A percentile compares a stretch with the other conserved stretches of the same genome.
These are phyloP conservation scores for Dicerorhinus sumatrensis DNA, from an alignment of 2,113 vertebrate genomes.

Conservation along the genomic window DNA sequence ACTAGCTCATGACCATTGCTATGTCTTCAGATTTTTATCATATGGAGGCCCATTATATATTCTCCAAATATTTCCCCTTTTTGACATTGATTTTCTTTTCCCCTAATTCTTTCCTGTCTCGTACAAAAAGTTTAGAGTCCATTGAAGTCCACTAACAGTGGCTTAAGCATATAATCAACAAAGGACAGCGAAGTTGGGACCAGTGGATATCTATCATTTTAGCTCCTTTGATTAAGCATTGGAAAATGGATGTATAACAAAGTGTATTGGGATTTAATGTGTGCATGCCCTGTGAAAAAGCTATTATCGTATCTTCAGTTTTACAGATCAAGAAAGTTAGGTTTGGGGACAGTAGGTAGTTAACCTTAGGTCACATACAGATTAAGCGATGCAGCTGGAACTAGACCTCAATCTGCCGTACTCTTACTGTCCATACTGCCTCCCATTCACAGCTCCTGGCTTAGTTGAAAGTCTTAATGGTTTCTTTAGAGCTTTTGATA, in stretches of 20 bases:
- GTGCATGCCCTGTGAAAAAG: neutral
- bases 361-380: neutral
- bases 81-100: neutral
- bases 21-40: neutral
- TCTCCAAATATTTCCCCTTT: neutral
- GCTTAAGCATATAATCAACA: neutral
- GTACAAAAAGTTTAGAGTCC: neutral
- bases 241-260: neutral
- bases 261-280: neutral
- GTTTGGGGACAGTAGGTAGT: neutral
- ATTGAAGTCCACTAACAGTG: neutral
- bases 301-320: neutral
- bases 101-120: neutral
- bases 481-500: slow-evolving; percentile 32
- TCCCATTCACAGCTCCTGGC: neutral
- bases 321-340: neutral
- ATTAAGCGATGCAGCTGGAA: neutral
- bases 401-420: neutral
- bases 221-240: neutral
- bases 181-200: neutral
- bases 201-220: neutral
- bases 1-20: neutral
- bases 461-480: neutral
- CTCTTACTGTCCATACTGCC: neutral
- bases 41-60: neutral